phyloP scores from a whole-genome alignment of 2,113 vertebrate genomes.

The Zosterops borbonicus region DNA sequence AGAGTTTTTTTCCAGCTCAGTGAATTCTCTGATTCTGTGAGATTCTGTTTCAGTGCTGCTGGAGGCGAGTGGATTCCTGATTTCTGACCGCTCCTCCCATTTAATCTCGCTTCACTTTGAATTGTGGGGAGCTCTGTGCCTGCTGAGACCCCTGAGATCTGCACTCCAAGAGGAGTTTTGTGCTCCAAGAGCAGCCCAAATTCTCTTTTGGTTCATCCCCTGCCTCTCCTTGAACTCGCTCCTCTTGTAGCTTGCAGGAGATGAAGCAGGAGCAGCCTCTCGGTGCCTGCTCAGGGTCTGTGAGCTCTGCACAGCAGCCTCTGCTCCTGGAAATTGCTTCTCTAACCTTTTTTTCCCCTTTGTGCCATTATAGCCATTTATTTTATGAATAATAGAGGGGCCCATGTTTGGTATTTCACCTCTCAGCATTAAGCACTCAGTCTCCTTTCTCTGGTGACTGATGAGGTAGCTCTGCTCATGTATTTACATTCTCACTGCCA shows the following conservation, averaged over 20 bases:
- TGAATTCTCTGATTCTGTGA: neutral
- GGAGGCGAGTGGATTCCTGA: neutral
- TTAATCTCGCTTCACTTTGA: neutral
- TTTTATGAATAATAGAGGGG: slow-evolving; percentile 45
- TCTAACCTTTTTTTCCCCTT: neutral
- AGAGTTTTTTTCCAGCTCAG: neutral
- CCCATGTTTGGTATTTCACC: slow-evolving; percentile 26
- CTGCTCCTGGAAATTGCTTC: slow-evolving; percentile 6
- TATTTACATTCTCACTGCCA: slow-evolving; percentile 25
- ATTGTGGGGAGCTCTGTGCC: neutral
- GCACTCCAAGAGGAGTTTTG: neutral
- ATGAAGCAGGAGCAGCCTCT: neutral
- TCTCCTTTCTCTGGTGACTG: slow-evolving; percentile 32
- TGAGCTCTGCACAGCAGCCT: neutral
- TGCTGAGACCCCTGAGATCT: neutral
- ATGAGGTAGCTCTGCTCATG: neutral
- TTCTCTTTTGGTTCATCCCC: neutral
- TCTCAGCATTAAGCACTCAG: slow-evolving; percentile 10
- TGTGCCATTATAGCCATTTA: slow-evolving; percentile 22
- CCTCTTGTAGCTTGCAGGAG: neutral
- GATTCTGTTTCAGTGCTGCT: neutral
- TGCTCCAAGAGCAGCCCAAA: neutral
- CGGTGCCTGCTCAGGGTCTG: neutral
- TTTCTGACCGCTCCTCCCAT: neutral
- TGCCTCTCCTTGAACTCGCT: neutral